Evolutionary conservation across 2,888 invertebrate species (phyloP).

Genomic region (Dolichopus griseipennis): DNA sequence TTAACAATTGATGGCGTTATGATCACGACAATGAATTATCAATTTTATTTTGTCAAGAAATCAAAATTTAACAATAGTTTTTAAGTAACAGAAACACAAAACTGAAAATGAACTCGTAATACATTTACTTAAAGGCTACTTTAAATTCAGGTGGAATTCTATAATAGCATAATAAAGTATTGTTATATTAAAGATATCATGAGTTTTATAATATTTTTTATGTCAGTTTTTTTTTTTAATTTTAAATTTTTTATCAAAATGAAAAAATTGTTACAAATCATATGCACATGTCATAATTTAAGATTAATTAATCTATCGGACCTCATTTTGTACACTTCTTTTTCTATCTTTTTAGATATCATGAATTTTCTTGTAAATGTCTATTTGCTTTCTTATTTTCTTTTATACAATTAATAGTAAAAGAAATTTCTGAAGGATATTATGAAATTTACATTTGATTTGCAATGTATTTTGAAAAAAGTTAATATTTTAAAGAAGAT

Average conservation of each 20-base stretch:
- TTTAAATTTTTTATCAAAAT: not conserved
- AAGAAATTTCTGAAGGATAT: too few species aligned
- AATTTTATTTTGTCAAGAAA: constrained; percentile 3
- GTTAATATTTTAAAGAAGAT: too few species aligned
- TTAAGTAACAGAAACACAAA: not conserved
- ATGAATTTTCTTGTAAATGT: too few species aligned
- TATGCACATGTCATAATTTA: constrained; percentile 7
- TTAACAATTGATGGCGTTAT: constrained; percentile 7
- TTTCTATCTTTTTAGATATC: too few species aligned
- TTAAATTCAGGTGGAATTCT: not conserved
- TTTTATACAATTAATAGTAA: too few species aligned
- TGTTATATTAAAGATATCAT: too few species aligned
- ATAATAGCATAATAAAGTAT: too few species aligned
- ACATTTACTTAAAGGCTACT: not conserved
- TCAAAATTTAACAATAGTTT: not conserved
- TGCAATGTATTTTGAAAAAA: too few species aligned
- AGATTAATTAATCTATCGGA: constrained; percentile 8
- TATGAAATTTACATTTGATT: too few species aligned
- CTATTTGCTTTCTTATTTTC: too few species aligned
- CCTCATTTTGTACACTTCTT: too few species aligned
- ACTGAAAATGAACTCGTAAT: not conserved
- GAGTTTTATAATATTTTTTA: too few species aligned
- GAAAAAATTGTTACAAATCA: not conserved
- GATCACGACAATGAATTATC: constrained; percentile 9
- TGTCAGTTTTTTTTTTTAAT: not conserved